Base-by-base conservation (phyloP, 1,140 invertebrate species). In the Tyrophagus putrescentiae region DNA sequence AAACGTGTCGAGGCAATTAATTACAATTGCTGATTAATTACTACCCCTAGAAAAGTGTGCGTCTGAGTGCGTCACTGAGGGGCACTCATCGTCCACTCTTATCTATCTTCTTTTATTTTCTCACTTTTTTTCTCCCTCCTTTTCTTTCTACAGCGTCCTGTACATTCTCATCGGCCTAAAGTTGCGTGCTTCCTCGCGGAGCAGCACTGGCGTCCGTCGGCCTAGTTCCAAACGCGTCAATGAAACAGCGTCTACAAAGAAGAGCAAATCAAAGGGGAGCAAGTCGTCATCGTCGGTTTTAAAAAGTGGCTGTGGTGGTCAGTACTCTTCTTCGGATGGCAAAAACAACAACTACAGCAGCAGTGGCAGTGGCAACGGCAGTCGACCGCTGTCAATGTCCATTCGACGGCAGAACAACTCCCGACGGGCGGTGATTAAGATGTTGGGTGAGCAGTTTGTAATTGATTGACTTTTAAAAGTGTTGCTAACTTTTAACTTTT, bases 101-200 rank as follows among this genome's bases (percentile, higher is more conserved):
- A n/a, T n/a, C n/a, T n/a, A n/a, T n/a, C n/a, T n/a, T n/a, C n/a
- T n/a, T n/a, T n/a, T n/a, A n/a, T n/a, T n/a, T n/a, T n/a, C n/a
- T n/a, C n/a, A n/a, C n/a, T n/a, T n/a, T n/a, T n/a, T n/a, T n/a
- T n/a, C n/a, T n/a, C n/a, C n/a, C n/a, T n/a, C n/a, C n/a, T n/a
- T n/a, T n/a, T n/a, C n/a, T n/a, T n/a, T n/a, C n/a, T n/a, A n/a
- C n/a, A n/a, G 82, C 2, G 81, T 84, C 1, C 74, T 91, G 1
- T 91, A 93, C 70, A 76, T 84, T n/a, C 72, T 64, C 13, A 64
- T 64, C 27, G 63, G 60, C 7, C 16, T 62, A 4, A 31, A 53
- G 31, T 25, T 64, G 13, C 50, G 63, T 33, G 57, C 36, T 28
- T 42, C 39, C 44, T 13, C 25, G 6, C 5, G 6, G 13, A 48